These are phyloP conservation scores for Vanessa atalanta DNA, from an alignment of 1,140 invertebrate genomes.

Conservation along the genomic window DNA sequence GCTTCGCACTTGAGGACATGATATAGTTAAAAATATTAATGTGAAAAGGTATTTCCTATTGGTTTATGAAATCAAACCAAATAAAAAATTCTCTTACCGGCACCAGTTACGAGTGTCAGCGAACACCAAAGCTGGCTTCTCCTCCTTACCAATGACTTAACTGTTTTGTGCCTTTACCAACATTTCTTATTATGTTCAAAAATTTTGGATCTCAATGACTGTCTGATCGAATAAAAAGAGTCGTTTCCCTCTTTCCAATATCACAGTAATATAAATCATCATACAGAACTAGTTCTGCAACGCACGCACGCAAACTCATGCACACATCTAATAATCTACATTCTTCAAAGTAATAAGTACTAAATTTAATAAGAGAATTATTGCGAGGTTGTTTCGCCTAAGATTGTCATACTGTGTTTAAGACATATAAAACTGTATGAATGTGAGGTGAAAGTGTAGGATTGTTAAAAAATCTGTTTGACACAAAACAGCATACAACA, in stretches of 20 bases:
- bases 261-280: constrained; percentile 74
- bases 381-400: constrained; percentile 36
- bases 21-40: constrained; percentile 81
- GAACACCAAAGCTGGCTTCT: constrained; percentile 78
- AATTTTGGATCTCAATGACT: constrained; percentile 41
- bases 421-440: constrained; percentile 13
- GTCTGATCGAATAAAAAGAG: constrained; percentile 43
- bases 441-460: constrained; percentile 9
- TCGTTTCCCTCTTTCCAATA: constrained; percentile 68
- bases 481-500: constrained; percentile 28
- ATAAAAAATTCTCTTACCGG: constrained; percentile 66
- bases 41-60: constrained; percentile 81
- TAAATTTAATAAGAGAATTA: constrained; percentile 35
- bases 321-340: constrained; percentile 43
- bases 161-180: constrained; percentile 70
- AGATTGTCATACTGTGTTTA: constrained; percentile 15
- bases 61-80: constrained; percentile 73
- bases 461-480: constrained; percentile 6
- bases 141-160: constrained; percentile 63
- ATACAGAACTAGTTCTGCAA: constrained; percentile 53
- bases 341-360: constrained; percentile 40
- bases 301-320: constrained; percentile 54
- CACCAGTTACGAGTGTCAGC: constrained; percentile 63
- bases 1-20: constrained; percentile 79
- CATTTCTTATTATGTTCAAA: constrained; percentile 51